Evolutionary conservation across 2,113 vertebrate species (phyloP).

Genomic region (Pundamilia nyererei): DNA sequence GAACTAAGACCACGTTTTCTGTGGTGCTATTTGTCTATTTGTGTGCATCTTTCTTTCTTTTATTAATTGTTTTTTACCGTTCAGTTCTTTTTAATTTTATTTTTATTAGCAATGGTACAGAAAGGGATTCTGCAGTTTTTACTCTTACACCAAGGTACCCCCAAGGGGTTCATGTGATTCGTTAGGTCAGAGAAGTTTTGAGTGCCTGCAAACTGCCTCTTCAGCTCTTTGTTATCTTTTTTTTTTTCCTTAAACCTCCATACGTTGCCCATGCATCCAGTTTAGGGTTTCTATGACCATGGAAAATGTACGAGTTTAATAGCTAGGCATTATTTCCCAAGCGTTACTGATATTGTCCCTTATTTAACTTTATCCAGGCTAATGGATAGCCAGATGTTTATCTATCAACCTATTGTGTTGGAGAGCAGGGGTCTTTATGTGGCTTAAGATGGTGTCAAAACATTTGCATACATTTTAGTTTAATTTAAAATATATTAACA

Average conservation of each 20-base stretch:
- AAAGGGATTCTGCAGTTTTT: constrained; percentile 55
- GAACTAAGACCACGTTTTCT: constrained; percentile 65
- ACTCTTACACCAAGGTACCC: constrained; percentile 20
- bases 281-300: neutral
- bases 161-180: constrained; percentile 25
- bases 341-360: neutral
- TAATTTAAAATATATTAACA: neutral
- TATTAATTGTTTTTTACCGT: neutral
- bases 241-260: neutral
- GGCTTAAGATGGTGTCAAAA: neutral
- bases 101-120: constrained; percentile 44
- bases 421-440: constrained; percentile 1
- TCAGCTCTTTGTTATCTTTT: neutral
- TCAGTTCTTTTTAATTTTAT: neutral
- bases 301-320: neutral
- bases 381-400: neutral
- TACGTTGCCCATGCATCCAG: constrained; percentile 10
- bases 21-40: constrained; percentile 52
- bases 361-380: neutral
- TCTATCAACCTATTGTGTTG: constrained; percentile 7
- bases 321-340: neutral
- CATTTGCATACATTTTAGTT: neutral
- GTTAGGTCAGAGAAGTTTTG: constrained; percentile 10
- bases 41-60: neutral
- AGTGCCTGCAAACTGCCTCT: constrained; percentile 45